A percentile compares a stretch with the other conserved stretches of the same genome.
Conservation (phyloP, 2,888 invertebrate genomes). For the Pemphredon lugubris region DNA sequence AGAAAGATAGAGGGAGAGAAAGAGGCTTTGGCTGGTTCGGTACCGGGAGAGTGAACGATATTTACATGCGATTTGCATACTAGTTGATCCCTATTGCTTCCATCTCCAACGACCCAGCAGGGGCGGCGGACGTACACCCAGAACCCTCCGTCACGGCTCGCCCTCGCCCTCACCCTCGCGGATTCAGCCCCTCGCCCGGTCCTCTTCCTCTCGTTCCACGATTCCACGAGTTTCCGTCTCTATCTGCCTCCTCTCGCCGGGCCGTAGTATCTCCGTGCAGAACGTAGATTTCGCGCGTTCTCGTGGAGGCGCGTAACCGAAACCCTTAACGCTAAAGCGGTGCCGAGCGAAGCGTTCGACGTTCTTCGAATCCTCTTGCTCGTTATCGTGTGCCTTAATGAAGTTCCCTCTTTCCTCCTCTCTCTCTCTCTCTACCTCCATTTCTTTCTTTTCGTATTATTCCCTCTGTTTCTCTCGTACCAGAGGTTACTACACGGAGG, state of each 20-base stretch:
- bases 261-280: constrained; percentile 32
- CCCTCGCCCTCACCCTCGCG: constrained; percentile 44
- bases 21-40: constrained; percentile 63
- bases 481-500: neutral
- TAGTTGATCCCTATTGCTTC: constrained; percentile 82
- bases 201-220: constrained; percentile 46
- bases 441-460: neutral
- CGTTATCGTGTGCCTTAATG: constrained; percentile 65
- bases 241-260: constrained; percentile 50
- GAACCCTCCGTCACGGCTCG: constrained; percentile 72
- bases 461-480: neutral
- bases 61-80: constrained; percentile 82
- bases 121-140: constrained; percentile 74
- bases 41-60: constrained; percentile 80
- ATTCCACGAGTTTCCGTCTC: constrained; percentile 63
- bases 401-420: constrained; percentile 45
- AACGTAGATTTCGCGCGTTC: constrained; percentile 58
- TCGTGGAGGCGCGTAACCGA: constrained; percentile 58
- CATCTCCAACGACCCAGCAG: constrained; percentile 79
- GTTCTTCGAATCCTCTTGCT: constrained; percentile 66
- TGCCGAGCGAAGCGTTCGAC: constrained; percentile 64
- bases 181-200: constrained; percentile 14
- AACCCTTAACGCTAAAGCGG: constrained; percentile 68
- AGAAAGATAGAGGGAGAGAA: constrained; percentile 46
- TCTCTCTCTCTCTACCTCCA: neutral